These are phyloP conservation scores for Radopholus similis DNA, from an alignment of 1,140 invertebrate species.

Conservation along the genomic window DNA sequence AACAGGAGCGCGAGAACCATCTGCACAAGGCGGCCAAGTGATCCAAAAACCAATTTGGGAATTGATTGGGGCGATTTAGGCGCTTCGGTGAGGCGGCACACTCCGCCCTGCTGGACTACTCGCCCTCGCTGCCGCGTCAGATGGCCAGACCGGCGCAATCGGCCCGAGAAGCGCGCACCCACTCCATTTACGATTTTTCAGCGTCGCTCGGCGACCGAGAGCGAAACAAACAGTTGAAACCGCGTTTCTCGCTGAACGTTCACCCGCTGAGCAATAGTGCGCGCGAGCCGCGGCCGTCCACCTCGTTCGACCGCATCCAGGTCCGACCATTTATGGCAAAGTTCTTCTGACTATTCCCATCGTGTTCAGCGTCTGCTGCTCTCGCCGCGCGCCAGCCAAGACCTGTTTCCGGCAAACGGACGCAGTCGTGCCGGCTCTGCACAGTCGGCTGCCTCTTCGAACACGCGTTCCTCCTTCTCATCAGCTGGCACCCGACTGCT, in stretches of 20 bases:
- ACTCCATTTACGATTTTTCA: neutral
- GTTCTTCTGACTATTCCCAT: neutral
- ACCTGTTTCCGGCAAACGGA: neutral
- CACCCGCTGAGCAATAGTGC: neutral
- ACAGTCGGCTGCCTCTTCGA: neutral
- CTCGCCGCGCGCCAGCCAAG: neutral
- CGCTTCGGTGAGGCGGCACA: neutral
- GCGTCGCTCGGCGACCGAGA: neutral
- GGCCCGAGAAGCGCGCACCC: neutral
- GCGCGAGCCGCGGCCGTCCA: neutral
- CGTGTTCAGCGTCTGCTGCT: neutral
- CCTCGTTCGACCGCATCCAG: neutral
- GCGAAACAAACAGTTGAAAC: neutral
- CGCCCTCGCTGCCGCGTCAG: neutral
- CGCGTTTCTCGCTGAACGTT: neutral
- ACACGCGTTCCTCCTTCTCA: neutral
- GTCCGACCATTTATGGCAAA: neutral
- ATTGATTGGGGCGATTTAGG: neutral
- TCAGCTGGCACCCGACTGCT: neutral
- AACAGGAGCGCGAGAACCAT: slow-evolving; percentile 10
- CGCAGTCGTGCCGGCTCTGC: neutral
- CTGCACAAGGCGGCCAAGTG: neutral
- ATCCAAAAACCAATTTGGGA: neutral
- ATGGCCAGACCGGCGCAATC: neutral
- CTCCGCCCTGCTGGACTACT: neutral